These are phyloP conservation scores for Pachliopta kotzebuea DNA, from an alignment of 2,888 invertebrate species.

Conservation along the genomic window DNA sequence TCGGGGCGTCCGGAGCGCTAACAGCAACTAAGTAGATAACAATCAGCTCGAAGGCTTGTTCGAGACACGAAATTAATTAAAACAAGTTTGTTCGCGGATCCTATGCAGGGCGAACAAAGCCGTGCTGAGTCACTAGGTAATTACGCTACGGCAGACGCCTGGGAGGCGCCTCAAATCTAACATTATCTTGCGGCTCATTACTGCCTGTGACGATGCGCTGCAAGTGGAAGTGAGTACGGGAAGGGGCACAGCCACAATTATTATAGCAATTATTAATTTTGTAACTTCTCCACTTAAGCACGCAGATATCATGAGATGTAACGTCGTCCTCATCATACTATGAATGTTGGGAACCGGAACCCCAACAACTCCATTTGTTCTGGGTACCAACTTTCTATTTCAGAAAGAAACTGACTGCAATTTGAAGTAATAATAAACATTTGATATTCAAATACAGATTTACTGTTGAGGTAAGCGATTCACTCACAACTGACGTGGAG, in stretches of 20 bases:
- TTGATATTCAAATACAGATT: too few relatives aligned
- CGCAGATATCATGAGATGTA: constrained; percentile 4
- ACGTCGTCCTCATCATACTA: neutral
- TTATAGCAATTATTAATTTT: constrained; percentile 25
- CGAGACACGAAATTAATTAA: constrained; percentile 81
- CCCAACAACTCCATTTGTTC: neutral
- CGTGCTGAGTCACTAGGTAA: constrained; percentile 78
- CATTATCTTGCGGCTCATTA: constrained; percentile 63
- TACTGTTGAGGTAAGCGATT: too few relatives aligned
- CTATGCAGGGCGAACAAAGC: constrained; percentile 78
- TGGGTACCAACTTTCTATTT: neutral
- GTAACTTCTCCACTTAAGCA: constrained; percentile 20
- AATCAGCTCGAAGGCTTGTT: constrained; percentile 77
- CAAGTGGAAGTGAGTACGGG: neutral
- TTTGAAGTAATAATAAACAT: too few relatives aligned
- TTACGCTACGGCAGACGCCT: constrained; percentile 68
- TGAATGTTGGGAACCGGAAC: neutral
- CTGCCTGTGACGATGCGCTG: constrained; percentile 41
- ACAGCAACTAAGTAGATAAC: constrained; percentile 80
- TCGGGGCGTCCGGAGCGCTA: constrained; percentile 71
- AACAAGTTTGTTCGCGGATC: constrained; percentile 81
- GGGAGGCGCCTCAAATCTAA: constrained; percentile 67
- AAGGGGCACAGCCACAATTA: constrained; percentile 16
- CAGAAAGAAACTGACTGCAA: neutral
- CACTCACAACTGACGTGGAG: too few relatives aligned